These are phyloP conservation scores for Chionomys nivalis DNA, from an alignment of 2,113 vertebrate species.

Conservation along the genomic window DNA sequence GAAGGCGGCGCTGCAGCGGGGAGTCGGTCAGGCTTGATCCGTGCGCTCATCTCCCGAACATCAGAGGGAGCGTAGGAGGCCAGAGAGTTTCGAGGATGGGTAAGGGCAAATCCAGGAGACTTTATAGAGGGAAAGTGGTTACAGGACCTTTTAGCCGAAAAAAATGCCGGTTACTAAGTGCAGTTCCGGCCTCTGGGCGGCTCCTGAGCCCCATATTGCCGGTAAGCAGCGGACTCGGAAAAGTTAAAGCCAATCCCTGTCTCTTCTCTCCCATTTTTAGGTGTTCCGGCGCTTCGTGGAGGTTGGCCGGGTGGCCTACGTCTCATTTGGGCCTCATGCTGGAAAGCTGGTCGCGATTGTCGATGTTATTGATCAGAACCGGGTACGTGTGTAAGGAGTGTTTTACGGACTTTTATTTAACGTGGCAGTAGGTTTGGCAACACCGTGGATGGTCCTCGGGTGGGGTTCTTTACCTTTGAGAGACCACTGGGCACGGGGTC, in stretches of 20 bases:
- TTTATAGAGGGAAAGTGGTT: too few relatives aligned
- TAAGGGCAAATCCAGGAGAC: background rate
- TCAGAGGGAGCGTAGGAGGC: background rate
- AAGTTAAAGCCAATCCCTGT: background rate
- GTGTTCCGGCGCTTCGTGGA: slow-evolving; percentile 98
- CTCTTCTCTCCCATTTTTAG: slow-evolving; percentile 77
- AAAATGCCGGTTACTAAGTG: background rate
- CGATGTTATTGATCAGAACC: slow-evolving; percentile 98
- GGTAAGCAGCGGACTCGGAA: background rate
- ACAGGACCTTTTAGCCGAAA: background rate
- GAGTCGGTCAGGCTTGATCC: too few relatives aligned
- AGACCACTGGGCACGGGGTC: background rate
- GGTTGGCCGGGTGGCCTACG: slow-evolving; percentile 95
- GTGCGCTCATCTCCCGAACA: background rate
- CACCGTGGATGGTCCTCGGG: fast-evolving
- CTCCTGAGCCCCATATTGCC: background rate
- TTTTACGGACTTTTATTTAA: fast-evolving
- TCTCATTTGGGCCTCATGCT: slow-evolving; percentile 94
- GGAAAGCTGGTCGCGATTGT: slow-evolving; percentile 96
- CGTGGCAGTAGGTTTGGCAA: fast-evolving
- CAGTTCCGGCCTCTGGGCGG: background rate
- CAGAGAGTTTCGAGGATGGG: background rate
- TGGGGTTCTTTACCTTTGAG: background rate
- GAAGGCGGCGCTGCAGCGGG: background rate
- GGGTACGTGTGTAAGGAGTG: slow-evolving; percentile 84